A percentile compares a stretch with the other conserved stretches of the same genome.
Evolutionary conservation across 92 coral and sea anemone genomes (phyloP).

Genomic region (Heteractis magnifica): DNA sequence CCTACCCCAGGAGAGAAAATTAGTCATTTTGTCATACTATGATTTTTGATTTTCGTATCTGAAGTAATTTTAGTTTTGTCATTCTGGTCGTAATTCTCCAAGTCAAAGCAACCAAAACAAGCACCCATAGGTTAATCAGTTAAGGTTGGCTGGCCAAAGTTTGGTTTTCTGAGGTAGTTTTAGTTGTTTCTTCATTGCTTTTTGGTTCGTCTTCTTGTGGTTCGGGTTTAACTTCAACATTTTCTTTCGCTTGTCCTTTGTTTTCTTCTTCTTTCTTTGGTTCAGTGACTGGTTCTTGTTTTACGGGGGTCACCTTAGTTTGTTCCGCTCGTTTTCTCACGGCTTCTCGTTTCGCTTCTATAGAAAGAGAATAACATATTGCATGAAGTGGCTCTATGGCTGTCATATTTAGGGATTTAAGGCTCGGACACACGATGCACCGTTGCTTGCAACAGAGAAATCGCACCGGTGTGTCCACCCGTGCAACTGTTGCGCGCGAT

Average conservation of each 20-base stretch:
- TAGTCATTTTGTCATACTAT: no score
- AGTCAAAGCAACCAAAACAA: background rate
- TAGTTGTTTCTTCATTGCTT: conserved; percentile 13
- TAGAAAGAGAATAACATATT: background rate
- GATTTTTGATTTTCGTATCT: no score
- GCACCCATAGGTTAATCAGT: background rate
- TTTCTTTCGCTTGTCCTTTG: background rate
- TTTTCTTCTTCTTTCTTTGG: conserved; percentile 9
- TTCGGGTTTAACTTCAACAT: background rate
- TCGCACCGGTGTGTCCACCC: no score
- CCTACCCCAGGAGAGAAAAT: no score
- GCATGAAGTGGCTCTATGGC: background rate
- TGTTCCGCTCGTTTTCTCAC: conserved; percentile 40
- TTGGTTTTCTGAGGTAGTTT: background rate
- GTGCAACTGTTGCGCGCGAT: no score
- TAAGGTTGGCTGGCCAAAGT: background rate
- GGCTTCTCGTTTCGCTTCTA: conserved; percentile 62
- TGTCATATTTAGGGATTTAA: background rate
- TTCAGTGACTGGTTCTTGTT: conserved; percentile 22
- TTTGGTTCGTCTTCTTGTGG: background rate
- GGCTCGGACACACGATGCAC: no score
- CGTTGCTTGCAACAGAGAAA: no score
- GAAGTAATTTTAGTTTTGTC: no score
- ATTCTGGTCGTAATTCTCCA: background rate
- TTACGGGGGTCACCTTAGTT: conserved; percentile 27